Conservation (phyloP, 2,113 vertebrate species). For the Myrmecophaga tridactyla region DNA sequence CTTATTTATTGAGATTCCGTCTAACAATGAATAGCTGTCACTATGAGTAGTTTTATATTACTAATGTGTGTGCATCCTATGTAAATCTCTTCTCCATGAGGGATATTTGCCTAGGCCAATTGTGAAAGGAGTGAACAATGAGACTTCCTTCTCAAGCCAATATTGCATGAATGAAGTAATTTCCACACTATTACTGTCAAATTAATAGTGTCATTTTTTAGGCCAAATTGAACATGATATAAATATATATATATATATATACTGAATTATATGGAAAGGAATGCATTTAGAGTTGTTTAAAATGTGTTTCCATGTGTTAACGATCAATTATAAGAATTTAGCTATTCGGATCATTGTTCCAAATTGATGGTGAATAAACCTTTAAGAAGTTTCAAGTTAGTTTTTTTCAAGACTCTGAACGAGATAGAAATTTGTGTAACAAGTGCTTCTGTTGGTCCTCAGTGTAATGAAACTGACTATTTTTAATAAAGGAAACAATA, state of each 20-base stretch:
- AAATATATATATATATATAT: background rate
- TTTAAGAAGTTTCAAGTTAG: background rate
- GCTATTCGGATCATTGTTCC: background rate
- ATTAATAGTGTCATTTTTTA: background rate
- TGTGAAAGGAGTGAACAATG: background rate
- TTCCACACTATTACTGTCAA: background rate
- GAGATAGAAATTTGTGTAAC: background rate
- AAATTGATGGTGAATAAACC: background rate
- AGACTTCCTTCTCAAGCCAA: background rate
- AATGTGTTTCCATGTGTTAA: background rate
- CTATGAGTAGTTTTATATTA: background rate
- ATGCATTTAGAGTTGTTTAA: background rate
- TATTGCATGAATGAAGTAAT: background rate
- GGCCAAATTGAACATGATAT: background rate
- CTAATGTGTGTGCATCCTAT: background rate
- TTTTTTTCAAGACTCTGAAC: background rate
- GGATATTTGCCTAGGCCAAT: background rate
- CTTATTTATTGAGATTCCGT: slow-evolving; percentile 4
- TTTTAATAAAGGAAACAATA: background rate
- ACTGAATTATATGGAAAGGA: background rate
- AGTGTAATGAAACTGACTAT: background rate
- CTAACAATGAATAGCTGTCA: background rate
- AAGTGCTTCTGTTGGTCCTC: background rate
- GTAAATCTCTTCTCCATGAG: background rate
- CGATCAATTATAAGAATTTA: background rate